Percentiles rank a stretch among this genome's conserved stretches.
These are phyloP conservation scores for Conistra vaccinii DNA, from an alignment of 2,888 invertebrate genomes.

Conservation along the genomic window DNA sequence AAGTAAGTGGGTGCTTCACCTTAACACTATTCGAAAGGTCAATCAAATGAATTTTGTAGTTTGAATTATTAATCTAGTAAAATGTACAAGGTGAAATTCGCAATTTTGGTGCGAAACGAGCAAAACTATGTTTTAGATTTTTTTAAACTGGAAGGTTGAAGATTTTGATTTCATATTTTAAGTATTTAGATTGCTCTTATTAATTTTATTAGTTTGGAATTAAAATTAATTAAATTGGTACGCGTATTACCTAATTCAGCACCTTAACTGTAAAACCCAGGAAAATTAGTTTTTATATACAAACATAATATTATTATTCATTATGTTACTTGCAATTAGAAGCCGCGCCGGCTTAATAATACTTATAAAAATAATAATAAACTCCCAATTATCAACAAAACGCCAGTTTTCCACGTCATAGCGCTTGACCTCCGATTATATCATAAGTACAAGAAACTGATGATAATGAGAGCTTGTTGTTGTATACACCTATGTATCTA, in stretches of 20 bases:
- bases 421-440: conserved; percentile 48
- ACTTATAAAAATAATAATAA: conserved; percentile 10
- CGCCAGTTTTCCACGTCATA: conserved; percentile 20
- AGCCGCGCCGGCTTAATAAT: background rate
- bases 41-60: conserved; percentile 42
- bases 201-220: background rate
- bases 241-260: background rate
- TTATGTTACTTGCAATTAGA: no score
- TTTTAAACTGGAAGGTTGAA: conserved; percentile 17
- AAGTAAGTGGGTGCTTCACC: conserved; percentile 27
- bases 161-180: background rate
- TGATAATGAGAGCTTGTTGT: conserved; percentile 21
- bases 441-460: conserved; percentile 18
- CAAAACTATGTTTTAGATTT: conserved; percentile 5
- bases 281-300: background rate
- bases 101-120: conserved; percentile 27
- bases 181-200: background rate
- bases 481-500: conserved; percentile 19
- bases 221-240: background rate
- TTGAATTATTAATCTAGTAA: conserved; percentile 28
- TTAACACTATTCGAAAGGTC: conserved; percentile 44
- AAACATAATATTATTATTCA: background rate
- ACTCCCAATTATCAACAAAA: conserved; percentile 7
- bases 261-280: background rate
- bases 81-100: conserved; percentile 54